These are phyloP conservation scores for Chymomyza costata DNA, from an alignment of 1,140 invertebrate species.

Conservation along the genomic window DNA sequence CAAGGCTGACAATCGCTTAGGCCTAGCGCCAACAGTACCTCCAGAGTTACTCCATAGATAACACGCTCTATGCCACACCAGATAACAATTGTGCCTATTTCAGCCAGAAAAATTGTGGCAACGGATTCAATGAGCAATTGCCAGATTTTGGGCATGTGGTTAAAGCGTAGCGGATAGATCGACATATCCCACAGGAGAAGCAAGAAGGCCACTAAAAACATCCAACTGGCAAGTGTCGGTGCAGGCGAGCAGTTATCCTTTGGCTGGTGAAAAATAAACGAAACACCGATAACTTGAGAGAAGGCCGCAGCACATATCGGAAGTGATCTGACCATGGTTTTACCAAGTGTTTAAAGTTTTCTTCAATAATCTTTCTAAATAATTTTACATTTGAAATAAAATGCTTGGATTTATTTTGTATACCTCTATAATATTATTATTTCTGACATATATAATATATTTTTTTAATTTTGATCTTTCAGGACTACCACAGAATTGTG, in stretches of 20 bases:
- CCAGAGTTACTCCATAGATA: slow-evolving; percentile 15
- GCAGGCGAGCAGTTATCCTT: slow-evolving; percentile 42
- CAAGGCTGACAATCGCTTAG: neutral
- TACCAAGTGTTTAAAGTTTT: too few relatives aligned
- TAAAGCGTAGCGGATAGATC: slow-evolving; percentile 37
- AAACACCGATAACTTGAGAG: slow-evolving; percentile 26
- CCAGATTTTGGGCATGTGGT: slow-evolving; percentile 31
- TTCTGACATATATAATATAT: too few relatives aligned
- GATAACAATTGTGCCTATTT: slow-evolving; percentile 32
- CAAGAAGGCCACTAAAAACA: slow-evolving; percentile 34
- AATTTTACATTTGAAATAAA: too few relatives aligned
- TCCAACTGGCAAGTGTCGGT: slow-evolving; percentile 36
- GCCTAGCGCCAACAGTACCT: neutral
- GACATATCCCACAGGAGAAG: slow-evolving; percentile 29
- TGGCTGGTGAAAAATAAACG: slow-evolving; percentile 37
- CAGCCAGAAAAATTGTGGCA: slow-evolving; percentile 25
- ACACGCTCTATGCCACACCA: slow-evolving; percentile 44
- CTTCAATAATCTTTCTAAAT: too few relatives aligned
- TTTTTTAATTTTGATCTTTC: too few relatives aligned
- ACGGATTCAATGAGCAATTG: slow-evolving; percentile 26
- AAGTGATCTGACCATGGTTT: too few relatives aligned
- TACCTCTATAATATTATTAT: too few relatives aligned
- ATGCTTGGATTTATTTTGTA: too few relatives aligned
- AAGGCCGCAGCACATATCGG: too few relatives aligned
- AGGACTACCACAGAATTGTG: too few relatives aligned